These are phyloP conservation scores for Tinamus major DNA, from an alignment of 2,797 vertebrate genomes.

Conservation along the genomic window DNA sequence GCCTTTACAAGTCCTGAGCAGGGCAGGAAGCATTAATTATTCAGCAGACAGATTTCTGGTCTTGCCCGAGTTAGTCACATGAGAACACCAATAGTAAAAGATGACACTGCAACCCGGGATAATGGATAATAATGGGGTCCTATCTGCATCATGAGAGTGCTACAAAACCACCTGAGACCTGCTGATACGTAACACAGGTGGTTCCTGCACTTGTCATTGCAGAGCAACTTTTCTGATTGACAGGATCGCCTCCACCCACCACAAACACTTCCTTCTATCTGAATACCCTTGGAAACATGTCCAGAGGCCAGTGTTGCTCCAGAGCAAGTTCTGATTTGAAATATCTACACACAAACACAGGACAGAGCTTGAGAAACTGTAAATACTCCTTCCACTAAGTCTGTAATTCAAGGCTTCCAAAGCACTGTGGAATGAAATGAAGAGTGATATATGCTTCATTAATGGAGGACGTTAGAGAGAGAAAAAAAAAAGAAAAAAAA, in stretches of 20 bases:
- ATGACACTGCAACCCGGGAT: constrained; percentile 34
- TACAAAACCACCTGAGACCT: constrained; percentile 45
- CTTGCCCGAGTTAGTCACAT: constrained; percentile 56
- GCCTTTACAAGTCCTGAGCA: constrained; percentile 1
- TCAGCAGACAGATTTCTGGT: constrained; percentile 60
- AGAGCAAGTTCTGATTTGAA: constrained; percentile 13
- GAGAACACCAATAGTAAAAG: constrained; percentile 32
- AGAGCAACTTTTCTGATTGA: constrained; percentile 33
- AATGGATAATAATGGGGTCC: constrained; percentile 57
- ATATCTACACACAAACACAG: neutral
- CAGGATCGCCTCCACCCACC: constrained; percentile 44
- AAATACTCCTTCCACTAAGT: neutral
- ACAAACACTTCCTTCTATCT: constrained; percentile 23
- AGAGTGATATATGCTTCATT: neutral
- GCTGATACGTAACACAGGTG: constrained; percentile 33
- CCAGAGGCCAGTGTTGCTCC: neutral
- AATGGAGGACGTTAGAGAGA: neutral
- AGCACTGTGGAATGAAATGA: neutral
- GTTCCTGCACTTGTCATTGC: constrained; percentile 50
- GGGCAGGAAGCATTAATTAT: constrained; percentile 55
- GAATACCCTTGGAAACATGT: neutral
- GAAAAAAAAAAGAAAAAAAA: neutral
- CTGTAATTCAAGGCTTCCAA: neutral
- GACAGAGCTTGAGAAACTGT: neutral
- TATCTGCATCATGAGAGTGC: constrained; percentile 22